Evolutionary conservation across 1,140 invertebrate species (phyloP), one percentile per base, ranked within the genome.

Genomic region (Capitella teleta): DNA sequence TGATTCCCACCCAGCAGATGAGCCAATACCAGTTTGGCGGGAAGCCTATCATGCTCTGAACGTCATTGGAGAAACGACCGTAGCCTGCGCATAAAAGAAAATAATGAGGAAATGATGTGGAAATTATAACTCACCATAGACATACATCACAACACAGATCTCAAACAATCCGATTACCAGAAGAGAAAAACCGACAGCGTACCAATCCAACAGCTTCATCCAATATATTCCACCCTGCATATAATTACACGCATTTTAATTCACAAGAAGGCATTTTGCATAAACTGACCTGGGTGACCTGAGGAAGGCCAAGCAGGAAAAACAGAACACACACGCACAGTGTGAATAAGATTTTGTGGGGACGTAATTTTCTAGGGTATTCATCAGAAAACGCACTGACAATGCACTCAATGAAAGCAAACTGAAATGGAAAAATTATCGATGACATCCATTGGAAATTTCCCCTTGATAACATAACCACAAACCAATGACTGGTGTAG

Each of bases 121-220:
- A 10, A 34, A 10, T 34, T 16, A 34, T 34, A 16, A 37, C 36
- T 37, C 21, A 37, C 61, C 59, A 36, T 62, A 62, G 2, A 59
- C 32, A 57, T 57, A 62, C 8, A 53, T 48, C 3, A 62, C 34
- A 26, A 55, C 57, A 5, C 47, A 16, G 10, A 51, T 19, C 54
- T 62, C 59, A 2, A 52, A 19, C 5, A 57, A 37, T 0, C 55
- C 47, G 5, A 62, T 28, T 12, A 62, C 14, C 51, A 62, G 56
- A 5, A 62, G 28, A 10, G 55, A 52, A n/a, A 61, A 30, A 46
- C 51, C 54, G 5, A 63, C 64, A 23, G 61, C 55, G 44, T 71
- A 74, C 51, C 63, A 68, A 51, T 74, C 73, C 57, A 74, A 69
- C 26, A 74, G 51, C 42, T 68, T 64, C 46, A 74, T 64, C 3